A percentile compares a stretch with the other conserved stretches of the same genome.
Evolutionary conservation across 2,888 invertebrate species (phyloP).

Genomic region (Eulithis prunata): DNA sequence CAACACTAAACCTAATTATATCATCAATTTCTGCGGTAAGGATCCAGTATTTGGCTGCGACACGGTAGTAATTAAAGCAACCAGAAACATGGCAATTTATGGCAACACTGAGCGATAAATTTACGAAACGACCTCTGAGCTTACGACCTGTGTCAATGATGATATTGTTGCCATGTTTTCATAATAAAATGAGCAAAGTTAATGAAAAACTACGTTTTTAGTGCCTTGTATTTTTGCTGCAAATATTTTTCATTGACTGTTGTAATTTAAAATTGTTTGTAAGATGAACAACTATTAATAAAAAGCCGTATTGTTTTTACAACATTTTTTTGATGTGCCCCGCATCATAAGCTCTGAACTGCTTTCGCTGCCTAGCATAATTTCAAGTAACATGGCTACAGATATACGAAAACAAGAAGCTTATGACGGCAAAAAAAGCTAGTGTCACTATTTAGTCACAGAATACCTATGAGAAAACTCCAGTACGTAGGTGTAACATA

Average conservation of each 20-base stretch:
- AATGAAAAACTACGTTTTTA: constrained; percentile 7
- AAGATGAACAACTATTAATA: too few species aligned
- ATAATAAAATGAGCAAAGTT: constrained; percentile 1
- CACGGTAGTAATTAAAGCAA: constrained; percentile 62
- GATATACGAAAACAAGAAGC: too few species aligned
- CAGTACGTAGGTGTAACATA: too few species aligned
- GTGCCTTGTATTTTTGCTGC: not conserved
- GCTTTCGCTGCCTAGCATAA: too few species aligned
- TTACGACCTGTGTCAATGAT: constrained; percentile 53
- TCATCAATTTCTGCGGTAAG: constrained; percentile 56
- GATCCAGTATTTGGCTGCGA: constrained; percentile 54
- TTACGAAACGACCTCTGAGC: constrained; percentile 45
- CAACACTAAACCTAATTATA: constrained; percentile 46
- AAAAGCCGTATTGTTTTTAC: too few species aligned
- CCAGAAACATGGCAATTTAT: constrained; percentile 63
- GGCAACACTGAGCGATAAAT: constrained; percentile 62
- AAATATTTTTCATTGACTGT: not conserved
- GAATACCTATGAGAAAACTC: too few species aligned
- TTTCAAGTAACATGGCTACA: too few species aligned
- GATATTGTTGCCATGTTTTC: constrained; percentile 37
- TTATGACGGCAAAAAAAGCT: too few species aligned
- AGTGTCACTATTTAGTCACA: too few species aligned
- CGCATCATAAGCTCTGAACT: too few species aligned
- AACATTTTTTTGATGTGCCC: too few species aligned
- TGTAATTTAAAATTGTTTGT: too few species aligned